Evolutionary conservation across 1,140 invertebrate genomes (phyloP).

Genomic region (Drosophila ambigua): DNA sequence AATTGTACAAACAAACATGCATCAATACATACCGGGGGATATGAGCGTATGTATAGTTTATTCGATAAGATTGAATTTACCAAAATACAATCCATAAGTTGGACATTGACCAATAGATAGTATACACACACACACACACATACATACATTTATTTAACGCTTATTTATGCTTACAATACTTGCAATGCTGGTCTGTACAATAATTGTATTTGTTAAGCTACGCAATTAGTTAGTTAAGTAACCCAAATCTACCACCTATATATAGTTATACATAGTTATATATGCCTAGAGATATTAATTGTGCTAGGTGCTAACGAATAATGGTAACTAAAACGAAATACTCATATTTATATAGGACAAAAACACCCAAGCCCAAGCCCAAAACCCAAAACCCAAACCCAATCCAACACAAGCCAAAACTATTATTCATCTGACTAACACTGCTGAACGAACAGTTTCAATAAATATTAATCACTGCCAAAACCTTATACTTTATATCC

Average conservation of each 20-base stretch:
- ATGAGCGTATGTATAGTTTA: slow-evolving; percentile 13
- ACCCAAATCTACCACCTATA: background rate
- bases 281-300: slow-evolving; percentile 22
- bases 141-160: background rate
- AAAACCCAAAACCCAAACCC: slow-evolving; percentile 31
- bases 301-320: slow-evolving; percentile 39
- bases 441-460: slow-evolving; percentile 45
- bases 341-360: slow-evolving; percentile 64
- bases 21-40: slow-evolving; percentile 26
- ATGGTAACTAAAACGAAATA: slow-evolving; percentile 55
- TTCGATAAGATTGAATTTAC: slow-evolving; percentile 28
- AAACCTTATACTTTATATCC: background rate
- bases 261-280: slow-evolving; percentile 4
- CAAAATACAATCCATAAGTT: slow-evolving; percentile 49
- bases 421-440: slow-evolving; percentile 31
- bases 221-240: slow-evolving; percentile 26
- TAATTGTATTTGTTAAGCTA: slow-evolving; percentile 63
- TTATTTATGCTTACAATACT: slow-evolving; percentile 12
- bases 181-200: slow-evolving; percentile 73
- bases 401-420: slow-evolving; percentile 33
- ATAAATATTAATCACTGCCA: slow-evolving; percentile 49
- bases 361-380: slow-evolving; percentile 17
- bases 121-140: slow-evolving; percentile 5
- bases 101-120: slow-evolving; percentile 18
- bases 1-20: slow-evolving; percentile 22